Base-by-base conservation (phyloP, 2,797 vertebrate genomes). In the Leptoclinus maculatus region DNA sequence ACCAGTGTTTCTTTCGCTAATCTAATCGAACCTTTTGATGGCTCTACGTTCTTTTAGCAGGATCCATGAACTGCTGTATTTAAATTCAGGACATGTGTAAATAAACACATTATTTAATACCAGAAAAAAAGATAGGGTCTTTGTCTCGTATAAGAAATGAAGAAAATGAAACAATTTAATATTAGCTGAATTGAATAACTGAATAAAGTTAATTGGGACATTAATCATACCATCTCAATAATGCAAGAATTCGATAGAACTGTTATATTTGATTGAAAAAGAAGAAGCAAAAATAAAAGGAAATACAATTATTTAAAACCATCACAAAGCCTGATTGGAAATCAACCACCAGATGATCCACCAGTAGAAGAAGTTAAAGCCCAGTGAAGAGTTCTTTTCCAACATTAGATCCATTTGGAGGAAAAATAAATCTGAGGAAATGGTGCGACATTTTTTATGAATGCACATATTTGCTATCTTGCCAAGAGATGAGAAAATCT, bases 301-400 rank as follows among this genome's bases (percentile, higher is more conserved):
- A 62, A 60, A n/a, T 3, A 21, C 19, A 67, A 43, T 66, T 5
- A 43, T 43, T 64, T 79, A 23, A 65, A 79, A 72, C 7, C 38
- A 67, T 53, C 5, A 19, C 43, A 16, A 54, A 58, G 19, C 38
- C 14, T 4, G 25, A 81, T 47, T 49, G 21, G 27, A 84, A 75
- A 56, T 62, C 68, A 56, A 25, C 39, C 64, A 62, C 45, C 27
- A 76, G 58, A 13, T 11, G 25, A 73, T 49, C 23, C 41, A 38
- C n/a, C 39, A 57, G 39, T 17, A 38, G 59, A 67, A 34, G 27
- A 57, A 43, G 11, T 11, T 21, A 64, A 64, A 78, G 53, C 51
- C 73, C 63, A 66, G 51, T 36, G 53, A 82, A 86, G 85, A 90
- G 83, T 83, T 78, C 47, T 51, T 60, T 74, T 78, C 82, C 79